Evolutionary conservation across 1,140 invertebrate species (phyloP).

Genomic region (Asobara japonica): DNA sequence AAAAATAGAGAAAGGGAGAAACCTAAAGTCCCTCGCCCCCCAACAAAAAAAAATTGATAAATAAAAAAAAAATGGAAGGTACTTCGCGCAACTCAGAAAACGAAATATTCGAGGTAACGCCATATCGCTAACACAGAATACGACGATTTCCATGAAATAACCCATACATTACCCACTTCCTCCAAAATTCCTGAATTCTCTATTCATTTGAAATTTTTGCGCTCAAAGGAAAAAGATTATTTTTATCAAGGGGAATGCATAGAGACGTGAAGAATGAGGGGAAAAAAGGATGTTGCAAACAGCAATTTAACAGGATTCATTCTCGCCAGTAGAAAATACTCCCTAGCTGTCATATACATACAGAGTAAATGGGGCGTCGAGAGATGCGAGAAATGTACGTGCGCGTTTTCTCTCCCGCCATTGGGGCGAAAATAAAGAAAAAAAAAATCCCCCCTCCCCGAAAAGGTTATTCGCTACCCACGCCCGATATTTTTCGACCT

Average conservation of each 20-base stretch:
- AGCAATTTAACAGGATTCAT: neutral
- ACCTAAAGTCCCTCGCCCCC: no score
- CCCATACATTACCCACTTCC: no score
- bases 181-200: neutral
- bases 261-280: neutral
- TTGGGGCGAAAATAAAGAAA: neutral
- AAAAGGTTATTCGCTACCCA: neutral
- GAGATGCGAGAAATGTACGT: neutral
- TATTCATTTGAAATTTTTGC: neutral
- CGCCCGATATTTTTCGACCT: neutral
- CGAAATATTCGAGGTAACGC: no score
- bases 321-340: neutral
- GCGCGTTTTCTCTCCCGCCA: neutral
- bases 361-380: conserved; percentile 7
- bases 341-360: neutral
- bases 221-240: neutral
- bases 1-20: no score
- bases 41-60: no score
- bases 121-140: no score
- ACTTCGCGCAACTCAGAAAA: no score
- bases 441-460: no score
- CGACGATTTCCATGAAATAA: no score
- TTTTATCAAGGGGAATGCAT: neutral
- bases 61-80: no score
- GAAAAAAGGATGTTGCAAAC: neutral